Percentiles rank a stretch among this genome's conserved stretches.
phyloP scores from a whole-genome alignment of 2,888 invertebrate genomes.

The Lucinisca nassula region DNA sequence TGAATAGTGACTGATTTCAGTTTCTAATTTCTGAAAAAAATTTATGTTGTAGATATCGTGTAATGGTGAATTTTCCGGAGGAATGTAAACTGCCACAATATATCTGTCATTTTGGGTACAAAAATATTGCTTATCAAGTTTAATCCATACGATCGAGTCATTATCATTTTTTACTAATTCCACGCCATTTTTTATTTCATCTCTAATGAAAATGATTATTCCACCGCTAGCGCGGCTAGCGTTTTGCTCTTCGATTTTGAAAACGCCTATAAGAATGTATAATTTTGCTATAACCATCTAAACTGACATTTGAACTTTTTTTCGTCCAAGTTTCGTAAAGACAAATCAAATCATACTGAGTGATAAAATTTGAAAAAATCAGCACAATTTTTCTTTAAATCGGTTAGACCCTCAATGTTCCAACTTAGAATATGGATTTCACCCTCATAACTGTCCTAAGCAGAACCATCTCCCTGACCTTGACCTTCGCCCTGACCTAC shows the following conservation, averaged over 20 bases:
- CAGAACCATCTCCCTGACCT: no score
- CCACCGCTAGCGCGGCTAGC: not conserved
- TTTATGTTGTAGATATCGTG: not conserved
- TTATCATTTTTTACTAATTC: not conserved
- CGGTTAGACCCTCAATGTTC: not conserved
- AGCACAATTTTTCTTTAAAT: not conserved
- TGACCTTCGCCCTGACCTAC: no score
- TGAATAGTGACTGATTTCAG: conserved; percentile 12
- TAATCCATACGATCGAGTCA: not conserved
- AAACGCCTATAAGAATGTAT: not conserved
- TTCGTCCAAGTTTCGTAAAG: not conserved
- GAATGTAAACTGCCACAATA: conserved; percentile 16
- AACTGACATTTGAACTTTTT: not conserved
- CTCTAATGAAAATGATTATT: not conserved
- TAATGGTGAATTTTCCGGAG: conserved; percentile 11
- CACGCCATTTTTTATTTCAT: not conserved
- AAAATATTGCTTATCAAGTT: not conserved
- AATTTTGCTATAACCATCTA: not conserved
- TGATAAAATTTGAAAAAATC: not conserved
- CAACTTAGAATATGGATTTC: not conserved
- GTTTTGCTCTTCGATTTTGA: not conserved
- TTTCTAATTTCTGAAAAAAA: not conserved
- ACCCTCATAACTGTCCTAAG: no score
- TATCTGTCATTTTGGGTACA: not conserved
- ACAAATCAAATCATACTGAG: not conserved